These are phyloP conservation scores for Amblyjoppa proteus DNA, from an alignment of 2,888 invertebrate species.

Conservation along the genomic window DNA sequence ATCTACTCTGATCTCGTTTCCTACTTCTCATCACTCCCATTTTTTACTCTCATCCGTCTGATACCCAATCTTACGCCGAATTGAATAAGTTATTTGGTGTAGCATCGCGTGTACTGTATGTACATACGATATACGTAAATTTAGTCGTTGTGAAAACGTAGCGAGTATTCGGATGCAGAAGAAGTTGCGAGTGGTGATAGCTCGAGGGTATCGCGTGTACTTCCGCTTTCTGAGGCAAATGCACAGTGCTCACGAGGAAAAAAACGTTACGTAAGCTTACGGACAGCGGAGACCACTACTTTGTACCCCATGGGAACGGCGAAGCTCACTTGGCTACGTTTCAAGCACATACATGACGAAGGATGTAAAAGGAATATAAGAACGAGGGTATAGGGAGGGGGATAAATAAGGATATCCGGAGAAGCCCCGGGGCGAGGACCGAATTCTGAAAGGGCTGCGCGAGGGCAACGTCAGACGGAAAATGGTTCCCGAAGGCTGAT, in stretches of 20 bases:
- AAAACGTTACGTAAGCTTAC: constrained; percentile 19
- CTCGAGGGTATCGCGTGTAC: constrained; percentile 15
- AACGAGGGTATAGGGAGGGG: constrained; percentile 41
- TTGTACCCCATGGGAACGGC: constrained; percentile 8
- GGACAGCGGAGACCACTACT: constrained; percentile 32
- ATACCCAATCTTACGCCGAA: constrained; percentile 63
- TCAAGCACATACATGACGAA: constrained; percentile 33
- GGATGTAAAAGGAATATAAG: constrained; percentile 55
- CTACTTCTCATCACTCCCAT: constrained; percentile 25
- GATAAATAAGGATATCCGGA: constrained; percentile 17
- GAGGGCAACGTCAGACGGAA: constrained; percentile 47
- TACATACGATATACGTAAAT: constrained; percentile 40
- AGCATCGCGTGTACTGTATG: constrained; percentile 43
- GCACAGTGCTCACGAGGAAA: constrained; percentile 29
- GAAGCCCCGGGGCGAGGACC: constrained; percentile 42
- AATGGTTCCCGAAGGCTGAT: constrained; percentile 58
- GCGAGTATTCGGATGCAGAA: constrained; percentile 49
- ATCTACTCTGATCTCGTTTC: constrained; percentile 54
- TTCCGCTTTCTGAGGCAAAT: constrained; percentile 17
- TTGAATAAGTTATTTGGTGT: constrained; percentile 71
- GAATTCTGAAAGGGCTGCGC: constrained; percentile 44
- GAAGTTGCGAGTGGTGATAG: constrained; percentile 29
- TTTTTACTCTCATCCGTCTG: constrained; percentile 31
- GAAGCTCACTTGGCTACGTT: constrained; percentile 22
- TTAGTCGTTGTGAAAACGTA: constrained; percentile 48